These are phyloP conservation scores for Scolopax mira DNA, from an alignment of 2,113 vertebrate species.

Conservation along the genomic window DNA sequence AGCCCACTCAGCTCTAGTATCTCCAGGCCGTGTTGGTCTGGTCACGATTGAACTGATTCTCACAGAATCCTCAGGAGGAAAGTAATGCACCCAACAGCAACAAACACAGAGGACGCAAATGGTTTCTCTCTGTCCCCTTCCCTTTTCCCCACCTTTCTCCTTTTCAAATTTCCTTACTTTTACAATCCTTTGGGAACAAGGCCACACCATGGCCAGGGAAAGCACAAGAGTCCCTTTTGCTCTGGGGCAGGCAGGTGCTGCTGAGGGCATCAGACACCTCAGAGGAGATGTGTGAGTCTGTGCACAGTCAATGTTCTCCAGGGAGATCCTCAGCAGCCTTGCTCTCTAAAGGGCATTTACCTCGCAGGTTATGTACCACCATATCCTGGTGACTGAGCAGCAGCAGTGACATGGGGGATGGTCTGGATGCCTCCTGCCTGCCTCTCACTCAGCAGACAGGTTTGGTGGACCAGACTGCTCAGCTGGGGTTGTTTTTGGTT, in stretches of 20 bases:
- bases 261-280: neutral
- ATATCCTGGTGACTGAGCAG: fast-evolving
- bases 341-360: neutral
- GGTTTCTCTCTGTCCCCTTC: neutral
- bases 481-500: neutral
- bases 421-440: neutral
- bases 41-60: neutral
- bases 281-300: fast-evolving
- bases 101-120: neutral
- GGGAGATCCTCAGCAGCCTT: neutral
- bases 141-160: neutral
- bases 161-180: neutral
- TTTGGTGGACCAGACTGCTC: neutral
- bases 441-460: neutral
- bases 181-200: neutral
- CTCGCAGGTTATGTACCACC: neutral
- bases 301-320: neutral
- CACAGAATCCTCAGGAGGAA: neutral
- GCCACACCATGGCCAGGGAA: neutral
- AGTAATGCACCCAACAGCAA: neutral
- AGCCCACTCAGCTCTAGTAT: neutral
- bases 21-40: neutral
- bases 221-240: neutral
- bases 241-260: neutral
- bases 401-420: neutral